Conservation (phyloP, 1,140 invertebrate species). For the Calycopis cecrops region DNA sequence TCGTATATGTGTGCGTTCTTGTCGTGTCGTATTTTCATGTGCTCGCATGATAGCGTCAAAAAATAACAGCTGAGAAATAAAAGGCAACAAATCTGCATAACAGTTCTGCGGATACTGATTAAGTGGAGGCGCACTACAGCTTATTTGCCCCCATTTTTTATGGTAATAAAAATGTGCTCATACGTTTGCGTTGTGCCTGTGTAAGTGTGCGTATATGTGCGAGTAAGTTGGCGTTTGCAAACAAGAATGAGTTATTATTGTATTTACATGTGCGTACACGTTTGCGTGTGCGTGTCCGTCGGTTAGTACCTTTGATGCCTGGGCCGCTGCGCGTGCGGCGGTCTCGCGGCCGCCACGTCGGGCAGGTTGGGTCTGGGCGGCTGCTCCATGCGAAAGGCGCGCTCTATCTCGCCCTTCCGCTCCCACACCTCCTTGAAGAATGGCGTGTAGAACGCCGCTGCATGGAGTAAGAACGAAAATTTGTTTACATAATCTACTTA, state of each 20-base stretch:
- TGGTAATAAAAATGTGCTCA: no score
- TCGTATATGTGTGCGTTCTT: no score
- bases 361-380: conserved; percentile 65
- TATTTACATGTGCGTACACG: not conserved
- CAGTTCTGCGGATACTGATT: no score
- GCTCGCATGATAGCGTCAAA: no score
- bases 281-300: not conserved
- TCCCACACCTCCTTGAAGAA: conserved; percentile 98
- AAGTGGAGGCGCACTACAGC: no score
- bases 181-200: not conserved
- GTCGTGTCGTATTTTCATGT: no score
- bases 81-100: no score
- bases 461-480: conserved; percentile 32
- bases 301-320: conserved; percentile 70
- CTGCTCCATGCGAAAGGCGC: conserved; percentile 93
- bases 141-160: no score
- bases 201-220: no score
- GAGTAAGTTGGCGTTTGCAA: not conserved
- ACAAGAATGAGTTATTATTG: no score
- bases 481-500: not conserved
- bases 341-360: conserved; percentile 71
- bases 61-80: no score
- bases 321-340: conserved; percentile 78
- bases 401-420: conserved; percentile 95
- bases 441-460: conserved; percentile 95